Evolutionary conservation across 1,140 invertebrate genomes (phyloP), one percentile per base, ranked within the genome.

Genomic region (Cepaea nemoralis): DNA sequence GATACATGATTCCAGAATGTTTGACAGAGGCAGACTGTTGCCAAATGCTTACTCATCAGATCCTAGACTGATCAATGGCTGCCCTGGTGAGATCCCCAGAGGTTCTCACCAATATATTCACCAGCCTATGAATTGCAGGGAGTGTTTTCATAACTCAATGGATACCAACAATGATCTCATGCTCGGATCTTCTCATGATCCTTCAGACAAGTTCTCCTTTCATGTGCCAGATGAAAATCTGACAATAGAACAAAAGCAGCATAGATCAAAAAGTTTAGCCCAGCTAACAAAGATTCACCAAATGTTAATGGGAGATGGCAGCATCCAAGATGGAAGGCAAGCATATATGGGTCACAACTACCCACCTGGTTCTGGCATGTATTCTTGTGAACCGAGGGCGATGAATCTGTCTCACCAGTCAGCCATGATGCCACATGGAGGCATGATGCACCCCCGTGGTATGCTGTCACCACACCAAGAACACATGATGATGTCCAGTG

Each of bases 221-320:
- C 90, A 90, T 86, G 90, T 91, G 87, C 97, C 97, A 82, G 97
- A 99, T 93, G 97, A 98, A 93, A 97, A 98, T 92, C 93, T 99
- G 83, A 99, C 97, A 77, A 97, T 97, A 37, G 96, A 98, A 91
- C 97, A 99, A 91, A 94, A 96, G 75, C 96, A 97, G 80, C 75
- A 78, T 35, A 59, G 80, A 8, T 63, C 75, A 5, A 80, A 80
- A 55, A 69, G 78, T 35, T 48, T 80, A 40, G 66, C 78, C 31
- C 78, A 80, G 69, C 69, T 80, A 16, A 80, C 78, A 31, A 80
- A 80, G 40, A 80, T 80, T 40, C 78, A 80, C 69, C 81, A 78
- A 37, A 78, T 81, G 81, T 67, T 71, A 35, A 82, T 82, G 81
- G 77, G 69, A 24, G 74, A 73, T 16, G 35, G 39, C 24, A 59